Conservation (phyloP, 1,140 invertebrate species). For the Marisa cornuarietis region DNA sequence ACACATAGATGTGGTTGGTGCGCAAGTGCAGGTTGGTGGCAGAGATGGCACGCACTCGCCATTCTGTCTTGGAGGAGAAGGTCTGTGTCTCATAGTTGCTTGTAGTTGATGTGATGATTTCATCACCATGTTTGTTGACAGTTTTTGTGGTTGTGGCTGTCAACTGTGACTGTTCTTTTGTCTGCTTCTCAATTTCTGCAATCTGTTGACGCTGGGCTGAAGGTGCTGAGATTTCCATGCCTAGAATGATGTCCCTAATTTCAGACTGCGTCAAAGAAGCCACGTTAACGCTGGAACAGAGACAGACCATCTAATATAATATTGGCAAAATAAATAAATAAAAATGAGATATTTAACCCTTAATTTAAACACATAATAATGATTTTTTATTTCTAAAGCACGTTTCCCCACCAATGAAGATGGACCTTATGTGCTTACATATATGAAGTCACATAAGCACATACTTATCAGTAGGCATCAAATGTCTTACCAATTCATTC, state of each 20-base stretch:
- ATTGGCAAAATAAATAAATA: background rate
- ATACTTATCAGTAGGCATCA: too few relatives aligned
- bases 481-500: too few relatives aligned
- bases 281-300: slow-evolving; percentile 85
- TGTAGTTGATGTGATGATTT: slow-evolving; percentile 98
- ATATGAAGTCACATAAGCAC: too few relatives aligned
- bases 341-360: background rate
- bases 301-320: background rate
- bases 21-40: slow-evolving; percentile 97
- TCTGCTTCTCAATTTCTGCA: slow-evolving; percentile 99
- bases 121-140: slow-evolving; percentile 99
- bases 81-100: slow-evolving; percentile 99
- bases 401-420: too few relatives aligned
- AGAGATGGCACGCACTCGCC: slow-evolving; percentile 97
- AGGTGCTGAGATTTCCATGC: slow-evolving; percentile 99
- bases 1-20: slow-evolving; percentile 99
- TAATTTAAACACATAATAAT: too few relatives aligned
- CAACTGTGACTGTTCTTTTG: slow-evolving; percentile 97
- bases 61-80: slow-evolving; percentile 98
- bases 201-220: slow-evolving; percentile 99
- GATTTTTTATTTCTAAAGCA: too few relatives aligned
- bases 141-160: slow-evolving; percentile 98
- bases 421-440: too few relatives aligned
- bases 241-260: slow-evolving; percentile 98
- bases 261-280: slow-evolving; percentile 98